Evolutionary conservation across 2,888 invertebrate species (phyloP).

Genomic region (Thera obeliscata): DNA sequence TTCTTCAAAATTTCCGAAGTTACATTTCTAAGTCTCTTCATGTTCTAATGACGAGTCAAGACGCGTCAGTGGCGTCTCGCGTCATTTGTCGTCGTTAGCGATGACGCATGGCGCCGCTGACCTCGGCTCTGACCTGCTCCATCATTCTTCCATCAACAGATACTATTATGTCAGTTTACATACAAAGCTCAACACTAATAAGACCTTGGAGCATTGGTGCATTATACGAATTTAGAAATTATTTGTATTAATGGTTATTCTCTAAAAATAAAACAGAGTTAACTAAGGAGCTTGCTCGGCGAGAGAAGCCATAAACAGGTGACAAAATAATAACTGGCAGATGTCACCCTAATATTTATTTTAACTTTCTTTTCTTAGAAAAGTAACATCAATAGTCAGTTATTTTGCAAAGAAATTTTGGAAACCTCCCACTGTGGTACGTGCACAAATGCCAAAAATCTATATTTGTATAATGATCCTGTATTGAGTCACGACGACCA

Average conservation of each 20-base stretch:
- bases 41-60: constrained; percentile 39
- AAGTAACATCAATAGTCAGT: constrained; percentile 54
- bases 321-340: constrained; percentile 58
- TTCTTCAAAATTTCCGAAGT: not conserved
- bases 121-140: constrained; percentile 73
- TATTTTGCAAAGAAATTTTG: constrained; percentile 65
- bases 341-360: constrained; percentile 52
- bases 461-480: constrained; percentile 83
- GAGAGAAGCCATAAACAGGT: constrained; percentile 57
- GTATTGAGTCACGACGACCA: constrained; percentile 77
- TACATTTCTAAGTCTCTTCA: constrained; percentile 13
- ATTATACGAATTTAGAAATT: constrained; percentile 17
- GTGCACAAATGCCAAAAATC: constrained; percentile 80
- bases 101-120: constrained; percentile 80
- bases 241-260: constrained; percentile 6
- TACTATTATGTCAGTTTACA: constrained; percentile 40
- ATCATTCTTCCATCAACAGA: constrained; percentile 75
- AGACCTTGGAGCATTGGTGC: constrained; percentile 14
- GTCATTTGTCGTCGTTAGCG: constrained; percentile 84
- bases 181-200: constrained; percentile 27
- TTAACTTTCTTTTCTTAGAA: constrained; percentile 79
- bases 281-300: constrained; percentile 19
- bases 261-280: not conserved
- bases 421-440: constrained; percentile 79
- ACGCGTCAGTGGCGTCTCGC: constrained; percentile 63